A percentile compares a stretch with the other conserved stretches of the same genome.
These are phyloP conservation scores for Anolis carolinensis DNA, from an alignment of 2,113 vertebrate species.

Conservation along the genomic window DNA sequence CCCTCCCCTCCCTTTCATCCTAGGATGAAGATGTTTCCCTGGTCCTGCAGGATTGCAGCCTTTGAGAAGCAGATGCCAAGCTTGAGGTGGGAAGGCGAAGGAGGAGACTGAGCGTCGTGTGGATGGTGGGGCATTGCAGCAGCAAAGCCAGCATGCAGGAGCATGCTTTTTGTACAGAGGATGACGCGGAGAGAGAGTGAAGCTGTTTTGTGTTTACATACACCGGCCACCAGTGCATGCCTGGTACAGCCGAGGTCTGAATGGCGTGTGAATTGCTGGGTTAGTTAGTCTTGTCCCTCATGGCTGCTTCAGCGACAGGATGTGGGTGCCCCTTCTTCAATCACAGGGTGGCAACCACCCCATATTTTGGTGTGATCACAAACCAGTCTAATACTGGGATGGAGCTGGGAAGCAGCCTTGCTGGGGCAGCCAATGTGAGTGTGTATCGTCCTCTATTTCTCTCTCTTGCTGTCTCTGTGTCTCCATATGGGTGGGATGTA, in stretches of 20 bases:
- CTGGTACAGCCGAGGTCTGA: conserved; percentile 50
- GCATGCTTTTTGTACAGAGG: conserved; percentile 76
- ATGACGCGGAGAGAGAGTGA: neutral
- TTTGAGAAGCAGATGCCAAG: conserved; percentile 69
- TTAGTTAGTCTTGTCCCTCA: conserved; percentile 34
- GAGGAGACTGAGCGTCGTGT: conserved; percentile 56
- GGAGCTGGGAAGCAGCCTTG: neutral
- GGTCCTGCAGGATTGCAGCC: conserved; percentile 76
- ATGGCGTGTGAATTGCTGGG: conserved; percentile 45
- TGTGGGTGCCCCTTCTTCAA: neutral
- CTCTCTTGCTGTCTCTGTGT: neutral
- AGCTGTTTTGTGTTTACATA: conserved; percentile 61
- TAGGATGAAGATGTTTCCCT: conserved; percentile 79
- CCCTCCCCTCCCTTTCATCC: conserved; percentile 48
- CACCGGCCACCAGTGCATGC: conserved; percentile 74
- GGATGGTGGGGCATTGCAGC: conserved; percentile 58
- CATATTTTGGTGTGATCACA: conserved; percentile 13
- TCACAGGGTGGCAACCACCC: conserved; percentile 10
- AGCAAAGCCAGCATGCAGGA: conserved; percentile 70
- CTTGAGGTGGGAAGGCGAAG: conserved; percentile 65
- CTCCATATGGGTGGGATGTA: conserved; percentile 20
- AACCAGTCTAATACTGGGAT: neutral
- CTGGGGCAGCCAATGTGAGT: conserved; percentile 12
- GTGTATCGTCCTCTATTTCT: conserved; percentile 1
- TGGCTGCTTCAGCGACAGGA: neutral